phyloP scores from a whole-genome alignment of 2,113 vertebrate species.

The Gavialis gangeticus region DNA sequence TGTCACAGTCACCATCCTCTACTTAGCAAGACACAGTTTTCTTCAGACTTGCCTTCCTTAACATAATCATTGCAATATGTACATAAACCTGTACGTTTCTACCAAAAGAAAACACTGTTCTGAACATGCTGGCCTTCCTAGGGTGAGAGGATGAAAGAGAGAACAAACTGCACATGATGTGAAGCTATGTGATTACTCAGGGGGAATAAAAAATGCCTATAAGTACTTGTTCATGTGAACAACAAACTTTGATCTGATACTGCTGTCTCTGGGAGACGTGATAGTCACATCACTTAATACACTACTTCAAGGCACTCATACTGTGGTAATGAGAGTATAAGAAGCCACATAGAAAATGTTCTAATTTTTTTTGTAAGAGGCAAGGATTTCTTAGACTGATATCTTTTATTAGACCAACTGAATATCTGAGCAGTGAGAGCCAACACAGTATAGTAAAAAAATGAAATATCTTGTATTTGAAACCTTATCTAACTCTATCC shows the following conservation, averaged over 20 bases:
- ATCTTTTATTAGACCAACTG: no score
- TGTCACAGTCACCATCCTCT: neutral
- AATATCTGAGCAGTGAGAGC: no score
- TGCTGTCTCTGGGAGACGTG: no score
- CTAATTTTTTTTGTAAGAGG: neutral
- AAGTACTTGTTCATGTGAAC: no score
- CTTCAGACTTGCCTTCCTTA: neutral
- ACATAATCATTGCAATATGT: neutral
- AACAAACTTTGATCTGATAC: no score
- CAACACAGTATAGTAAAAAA: no score
- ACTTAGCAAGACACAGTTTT: neutral
- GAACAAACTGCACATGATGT: neutral
- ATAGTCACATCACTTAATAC: neutral
- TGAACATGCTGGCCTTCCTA: neutral
- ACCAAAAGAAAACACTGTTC: neutral
- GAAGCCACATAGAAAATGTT: neutral
- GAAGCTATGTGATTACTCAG: no score
- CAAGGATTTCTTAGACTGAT: no score
- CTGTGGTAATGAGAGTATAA: neutral
- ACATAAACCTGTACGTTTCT: neutral
- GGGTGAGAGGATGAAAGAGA: neutral
- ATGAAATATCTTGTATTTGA: no score
- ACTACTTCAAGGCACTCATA: neutral
- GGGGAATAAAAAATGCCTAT: no score
- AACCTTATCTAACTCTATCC: no score